A percentile compares a stretch with the other conserved stretches of the same genome.
These are phyloP conservation scores for Caloenas nicobarica DNA, from an alignment of 2,113 vertebrate species.

Conservation along the genomic window DNA sequence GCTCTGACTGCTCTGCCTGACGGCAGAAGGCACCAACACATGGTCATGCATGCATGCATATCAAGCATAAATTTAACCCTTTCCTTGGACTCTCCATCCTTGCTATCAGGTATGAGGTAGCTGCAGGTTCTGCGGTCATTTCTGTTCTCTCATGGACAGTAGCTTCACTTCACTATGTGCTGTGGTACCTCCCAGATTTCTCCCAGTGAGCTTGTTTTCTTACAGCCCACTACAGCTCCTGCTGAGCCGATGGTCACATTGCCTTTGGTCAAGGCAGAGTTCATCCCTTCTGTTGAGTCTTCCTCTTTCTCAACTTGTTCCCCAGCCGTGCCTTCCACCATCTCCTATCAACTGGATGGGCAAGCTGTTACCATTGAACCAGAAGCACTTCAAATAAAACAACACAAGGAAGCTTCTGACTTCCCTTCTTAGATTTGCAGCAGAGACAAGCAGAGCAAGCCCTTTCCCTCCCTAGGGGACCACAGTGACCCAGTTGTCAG, in stretches of 20 bases:
- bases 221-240: not conserved
- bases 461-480: not conserved
- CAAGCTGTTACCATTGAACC: not conserved
- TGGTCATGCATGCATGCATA: not conserved
- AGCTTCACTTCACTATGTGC: not conserved
- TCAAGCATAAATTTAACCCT: not conserved
- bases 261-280: not conserved
- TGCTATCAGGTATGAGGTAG: not conserved
- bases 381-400: constrained; percentile 6
- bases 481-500: not conserved
- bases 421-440: constrained; percentile 3
- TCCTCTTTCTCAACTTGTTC: not conserved
- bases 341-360: not conserved
- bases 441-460: not conserved
- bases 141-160: not conserved
- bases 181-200: not conserved
- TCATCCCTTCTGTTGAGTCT: not conserved
- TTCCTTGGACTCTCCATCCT: not conserved
- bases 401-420: not conserved
- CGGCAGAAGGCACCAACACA: not conserved
- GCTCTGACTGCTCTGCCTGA: not conserved
- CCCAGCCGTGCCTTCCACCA: not conserved
- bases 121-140: not conserved
- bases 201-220: not conserved
- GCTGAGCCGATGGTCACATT: not conserved